Evolutionary conservation across 1,140 invertebrate genomes (phyloP), one percentile per base, ranked within the genome.

Genomic region (Bombus cullumanus): DNA sequence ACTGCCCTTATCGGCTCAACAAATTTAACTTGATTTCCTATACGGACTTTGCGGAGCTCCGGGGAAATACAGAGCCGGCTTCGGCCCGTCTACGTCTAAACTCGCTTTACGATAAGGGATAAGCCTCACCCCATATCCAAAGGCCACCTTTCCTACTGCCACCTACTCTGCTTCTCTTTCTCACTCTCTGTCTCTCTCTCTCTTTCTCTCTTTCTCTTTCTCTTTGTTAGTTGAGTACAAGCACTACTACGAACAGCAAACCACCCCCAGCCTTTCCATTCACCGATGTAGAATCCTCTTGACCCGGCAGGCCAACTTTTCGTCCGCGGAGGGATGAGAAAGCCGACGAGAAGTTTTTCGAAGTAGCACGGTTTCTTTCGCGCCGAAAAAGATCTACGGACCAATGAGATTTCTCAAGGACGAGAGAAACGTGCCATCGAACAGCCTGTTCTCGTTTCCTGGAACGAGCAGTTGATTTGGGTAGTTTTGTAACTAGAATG

Each of bases 11-110:
- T 93, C 92, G 90, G 92, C 88, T 92, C 91, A 93, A 93, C 92
- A 93, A 93, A 93, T 93, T 93, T 93, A 93, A 93, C 92, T 93
- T 93, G 92, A 93, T 93, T 93, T 93, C 92, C 92, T 93, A 92
- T 92, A 92, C 91, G 91, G 90, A 92, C 89, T 92, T 91, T 91
- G 91, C 87, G 85, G 86, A 92, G 91, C 92, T 93, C 91, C 81
- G 83, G 92, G 88, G 92, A 93, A 93, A 93, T 93, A 93, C 91
- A 89, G 88, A 91, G 83, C 86, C 79, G 74, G 86, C 86, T 91
- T 88, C 89, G 73, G 82, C 82, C 83, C 86, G 87, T 90, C 92
- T 90, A 88, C 87, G 90, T 92, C 91, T 92, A 91, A 92, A 93
- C 91, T 93, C 88, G 86, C 87, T 93, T 93, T 93, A 93, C 92